phyloP scores from a whole-genome alignment of 2,797 vertebrate genomes.

The Ibycter americanus region DNA sequence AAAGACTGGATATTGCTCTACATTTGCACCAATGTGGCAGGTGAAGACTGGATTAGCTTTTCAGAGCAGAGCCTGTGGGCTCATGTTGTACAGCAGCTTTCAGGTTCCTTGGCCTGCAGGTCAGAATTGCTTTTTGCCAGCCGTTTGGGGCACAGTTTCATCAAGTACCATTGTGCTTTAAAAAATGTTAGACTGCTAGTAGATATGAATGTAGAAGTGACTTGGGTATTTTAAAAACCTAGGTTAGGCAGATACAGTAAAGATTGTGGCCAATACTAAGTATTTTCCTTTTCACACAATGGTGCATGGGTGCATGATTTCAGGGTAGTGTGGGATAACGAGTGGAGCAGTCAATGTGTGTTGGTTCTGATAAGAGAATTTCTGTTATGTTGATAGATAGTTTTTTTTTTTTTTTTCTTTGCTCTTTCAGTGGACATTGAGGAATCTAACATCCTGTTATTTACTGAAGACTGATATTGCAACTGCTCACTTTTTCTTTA shows the following conservation, averaged over 20 bases:
- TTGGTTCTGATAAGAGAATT: background rate
- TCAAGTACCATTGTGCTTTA: background rate
- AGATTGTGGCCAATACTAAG: background rate
- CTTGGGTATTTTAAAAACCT: background rate
- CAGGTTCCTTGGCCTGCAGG: background rate
- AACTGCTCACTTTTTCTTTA: background rate
- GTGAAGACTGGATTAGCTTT: background rate
- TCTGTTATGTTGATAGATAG: background rate
- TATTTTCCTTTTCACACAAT: background rate
- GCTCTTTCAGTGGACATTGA: background rate
- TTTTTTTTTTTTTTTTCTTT: conserved; percentile 1
- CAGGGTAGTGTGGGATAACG: background rate
- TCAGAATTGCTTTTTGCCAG: background rate
- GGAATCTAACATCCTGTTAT: background rate
- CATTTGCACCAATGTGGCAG: fast-evolving
- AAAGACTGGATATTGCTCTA: background rate
- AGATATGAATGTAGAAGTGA: background rate
- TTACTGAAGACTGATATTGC: background rate
- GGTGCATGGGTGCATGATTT: background rate
- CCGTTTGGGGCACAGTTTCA: background rate
- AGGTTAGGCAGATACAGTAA: background rate
- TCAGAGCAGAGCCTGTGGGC: fast-evolving
- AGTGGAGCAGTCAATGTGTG: background rate
- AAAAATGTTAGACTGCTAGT: background rate
- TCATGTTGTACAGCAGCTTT: fast-evolving